Conservation (phyloP, 1,140 invertebrate species). For the Melitaea cinxia region DNA sequence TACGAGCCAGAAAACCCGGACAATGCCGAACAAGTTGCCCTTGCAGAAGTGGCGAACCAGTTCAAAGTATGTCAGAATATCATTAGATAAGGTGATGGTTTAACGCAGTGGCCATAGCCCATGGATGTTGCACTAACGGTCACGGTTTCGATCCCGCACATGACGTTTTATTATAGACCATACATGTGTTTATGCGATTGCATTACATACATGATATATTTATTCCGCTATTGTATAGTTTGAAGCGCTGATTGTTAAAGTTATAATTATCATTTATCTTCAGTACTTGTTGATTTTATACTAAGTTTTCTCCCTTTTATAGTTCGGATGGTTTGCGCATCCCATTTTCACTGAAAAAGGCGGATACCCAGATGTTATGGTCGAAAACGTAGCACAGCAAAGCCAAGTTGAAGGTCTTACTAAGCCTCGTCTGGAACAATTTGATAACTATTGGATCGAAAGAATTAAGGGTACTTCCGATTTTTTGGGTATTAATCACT, state of each 20-base stretch:
- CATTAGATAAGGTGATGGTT: no score
- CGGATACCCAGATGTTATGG: conserved; percentile 84
- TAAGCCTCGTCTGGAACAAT: conserved; percentile 76
- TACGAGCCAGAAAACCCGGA: conserved; percentile 73
- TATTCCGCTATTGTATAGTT: no score
- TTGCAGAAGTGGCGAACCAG: conserved; percentile 78
- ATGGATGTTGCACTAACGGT: no score
- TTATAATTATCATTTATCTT: no score
- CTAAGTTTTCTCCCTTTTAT: no score
- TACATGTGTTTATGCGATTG: no score
- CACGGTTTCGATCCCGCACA: no score
- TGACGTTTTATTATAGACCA: no score
- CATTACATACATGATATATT: no score
- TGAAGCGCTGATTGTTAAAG: no score
- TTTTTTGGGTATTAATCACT: conserved; percentile 81
- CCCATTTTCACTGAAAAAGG: conserved; percentile 84
- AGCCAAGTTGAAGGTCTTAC: conserved; percentile 76
- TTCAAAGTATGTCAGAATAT: conserved; percentile 78
- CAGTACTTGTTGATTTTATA: no score
- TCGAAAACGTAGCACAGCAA: conserved; percentile 75
- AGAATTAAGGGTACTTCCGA: conserved; percentile 80
- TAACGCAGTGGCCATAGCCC: no score
- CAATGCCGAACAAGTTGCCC: conserved; percentile 66
- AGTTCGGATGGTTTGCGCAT: conserved; percentile 84
- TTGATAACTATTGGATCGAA: conserved; percentile 76